A percentile compares a stretch with the other conserved stretches of the same genome.
These are phyloP conservation scores for Rotaria macrura DNA, from an alignment of 2,888 invertebrate genomes.

Conservation along the genomic window DNA sequence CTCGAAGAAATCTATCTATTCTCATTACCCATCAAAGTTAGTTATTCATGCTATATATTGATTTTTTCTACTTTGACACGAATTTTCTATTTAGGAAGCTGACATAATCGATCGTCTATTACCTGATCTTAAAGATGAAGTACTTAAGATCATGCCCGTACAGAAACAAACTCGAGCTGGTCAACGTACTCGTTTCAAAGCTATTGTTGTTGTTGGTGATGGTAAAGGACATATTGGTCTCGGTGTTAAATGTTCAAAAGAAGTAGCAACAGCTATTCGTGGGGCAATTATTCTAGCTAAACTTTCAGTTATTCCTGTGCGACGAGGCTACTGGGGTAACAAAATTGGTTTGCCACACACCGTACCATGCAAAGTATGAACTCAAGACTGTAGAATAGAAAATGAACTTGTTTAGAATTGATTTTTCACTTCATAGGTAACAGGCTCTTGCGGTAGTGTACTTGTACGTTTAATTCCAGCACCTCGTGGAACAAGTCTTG, in stretches of 20 bases:
- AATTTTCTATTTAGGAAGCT: constrained; percentile 58
- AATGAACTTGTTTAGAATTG: too few relatives aligned
- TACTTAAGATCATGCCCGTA: constrained; percentile 98
- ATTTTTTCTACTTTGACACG: background rate
- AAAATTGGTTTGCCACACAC: constrained; percentile 98
- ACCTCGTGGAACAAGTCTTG: constrained; percentile 97
- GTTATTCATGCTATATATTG: background rate
- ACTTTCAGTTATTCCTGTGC: constrained; percentile 89
- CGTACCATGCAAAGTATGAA: constrained; percentile 82
- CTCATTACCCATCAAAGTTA: constrained; percentile 80
- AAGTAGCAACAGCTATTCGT: constrained; percentile 98
- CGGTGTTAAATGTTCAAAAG: constrained; percentile 98
- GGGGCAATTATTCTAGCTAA: constrained; percentile 97
- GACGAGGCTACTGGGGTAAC: constrained; percentile 99
- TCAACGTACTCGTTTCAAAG: constrained; percentile 94
- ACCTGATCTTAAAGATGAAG: constrained; percentile 83
- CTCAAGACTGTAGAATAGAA: too few relatives aligned
- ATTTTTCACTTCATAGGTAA: constrained; percentile 53
- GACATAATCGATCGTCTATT: constrained; percentile 97
- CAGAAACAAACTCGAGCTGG: constrained; percentile 99
- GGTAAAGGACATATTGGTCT: constrained; percentile 95
- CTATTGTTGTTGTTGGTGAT: constrained; percentile 80
- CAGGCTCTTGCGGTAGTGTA: constrained; percentile 97
- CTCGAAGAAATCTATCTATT: constrained; percentile 96
- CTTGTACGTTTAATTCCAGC: constrained; percentile 94